Percentiles rank a stretch among this genome's conserved stretches.
These are phyloP conservation scores for Sebastolobus alascanus DNA, from an alignment of 2,797 vertebrate genomes.

Conservation along the genomic window DNA sequence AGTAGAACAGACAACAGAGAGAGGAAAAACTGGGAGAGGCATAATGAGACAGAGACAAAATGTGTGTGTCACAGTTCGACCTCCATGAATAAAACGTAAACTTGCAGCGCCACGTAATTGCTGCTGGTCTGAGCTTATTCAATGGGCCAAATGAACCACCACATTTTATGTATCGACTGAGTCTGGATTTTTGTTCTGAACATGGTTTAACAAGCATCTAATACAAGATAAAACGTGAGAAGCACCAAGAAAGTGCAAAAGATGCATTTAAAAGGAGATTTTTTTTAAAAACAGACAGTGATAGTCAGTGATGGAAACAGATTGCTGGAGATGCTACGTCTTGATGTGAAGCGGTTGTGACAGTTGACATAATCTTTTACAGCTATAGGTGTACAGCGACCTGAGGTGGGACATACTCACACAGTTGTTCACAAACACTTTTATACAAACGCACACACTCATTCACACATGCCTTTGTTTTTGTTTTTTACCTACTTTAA, in stretches of 20 bases:
- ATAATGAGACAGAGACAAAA: constrained; percentile 21
- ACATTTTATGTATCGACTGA: neutral
- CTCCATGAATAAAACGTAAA: constrained; percentile 27
- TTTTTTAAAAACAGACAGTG: neutral
- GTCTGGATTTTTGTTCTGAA: constrained; percentile 22
- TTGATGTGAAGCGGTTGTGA: constrained; percentile 20
- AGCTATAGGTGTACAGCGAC: constrained; percentile 22
- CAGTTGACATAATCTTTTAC: constrained; percentile 17
- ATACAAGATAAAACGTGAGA: neutral
- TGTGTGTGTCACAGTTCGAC: constrained; percentile 17
- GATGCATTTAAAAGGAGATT: constrained; percentile 3
- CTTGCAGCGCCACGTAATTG: constrained; percentile 10
- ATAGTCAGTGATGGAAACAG: constrained; percentile 1
- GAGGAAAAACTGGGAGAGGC: neutral
- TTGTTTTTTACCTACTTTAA: neutral
- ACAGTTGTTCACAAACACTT: neutral
- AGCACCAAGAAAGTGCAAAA: neutral
- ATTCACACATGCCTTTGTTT: neutral
- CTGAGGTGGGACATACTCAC: constrained; percentile 5
- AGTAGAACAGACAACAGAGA: constrained; percentile 25
- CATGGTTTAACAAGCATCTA: constrained; percentile 10
- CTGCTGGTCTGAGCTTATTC: constrained; percentile 15
- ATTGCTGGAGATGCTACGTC: constrained; percentile 14
- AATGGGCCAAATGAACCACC: constrained; percentile 5
- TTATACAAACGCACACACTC: neutral